A percentile compares a stretch with the other conserved stretches of the same genome.
Evolutionary conservation across 2,888 invertebrate species (phyloP).

Genomic region (Melangyna quadrimaculata): DNA sequence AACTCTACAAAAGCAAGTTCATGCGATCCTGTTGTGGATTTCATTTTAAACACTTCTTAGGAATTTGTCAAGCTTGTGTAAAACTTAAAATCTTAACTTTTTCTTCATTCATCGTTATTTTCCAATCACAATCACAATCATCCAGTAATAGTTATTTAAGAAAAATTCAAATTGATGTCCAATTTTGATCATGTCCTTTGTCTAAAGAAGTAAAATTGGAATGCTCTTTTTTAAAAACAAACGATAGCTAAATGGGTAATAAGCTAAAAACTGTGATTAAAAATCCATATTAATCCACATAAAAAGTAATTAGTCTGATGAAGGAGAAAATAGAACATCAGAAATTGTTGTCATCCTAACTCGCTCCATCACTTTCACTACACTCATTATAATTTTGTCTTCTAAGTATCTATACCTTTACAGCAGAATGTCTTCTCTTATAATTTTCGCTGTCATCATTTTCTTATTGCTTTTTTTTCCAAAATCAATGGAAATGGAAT

Average conservation of each 20-base stretch:
- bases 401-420: constrained; percentile 7
- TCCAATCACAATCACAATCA: neutral
- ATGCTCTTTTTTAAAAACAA: neutral
- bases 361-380: neutral
- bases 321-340: neutral
- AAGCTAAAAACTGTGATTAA: constrained; percentile 47
- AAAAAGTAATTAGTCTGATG: constrained; percentile 40
- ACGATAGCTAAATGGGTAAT: constrained; percentile 28
- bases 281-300: constrained; percentile 33
- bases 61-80: no score
- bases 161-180: neutral
- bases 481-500: constrained; percentile 60
- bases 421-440: constrained; percentile 10
- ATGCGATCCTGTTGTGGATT: no score
- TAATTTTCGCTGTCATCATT: constrained; percentile 24
- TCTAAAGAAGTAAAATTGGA: neutral
- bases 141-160: neutral
- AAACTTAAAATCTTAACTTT: neutral
- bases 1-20: no score
- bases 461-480: constrained; percentile 53
- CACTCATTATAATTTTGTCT: neutral
- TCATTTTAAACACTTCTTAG: no score
- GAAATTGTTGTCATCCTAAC: neutral
- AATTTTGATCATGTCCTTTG: neutral
- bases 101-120: neutral